Base-by-base conservation (phyloP, 1,140 invertebrate genomes). In the Pseudomyrmex flavicornis region DNA sequence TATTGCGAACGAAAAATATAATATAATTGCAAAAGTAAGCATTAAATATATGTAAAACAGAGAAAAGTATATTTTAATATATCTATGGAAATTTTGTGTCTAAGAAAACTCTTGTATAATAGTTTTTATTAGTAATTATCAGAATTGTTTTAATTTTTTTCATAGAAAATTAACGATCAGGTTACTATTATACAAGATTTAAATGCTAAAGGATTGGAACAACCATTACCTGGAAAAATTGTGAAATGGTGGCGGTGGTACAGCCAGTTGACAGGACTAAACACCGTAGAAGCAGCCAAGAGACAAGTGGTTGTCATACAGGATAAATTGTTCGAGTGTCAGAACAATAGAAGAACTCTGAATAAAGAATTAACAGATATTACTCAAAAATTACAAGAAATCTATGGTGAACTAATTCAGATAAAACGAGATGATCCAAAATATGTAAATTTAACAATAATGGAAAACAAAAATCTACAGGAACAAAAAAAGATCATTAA, bases 191-290 rank as follows among this genome's bases (percentile, higher is more conserved):
- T 93, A 48, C 91, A 94, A 87, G 89, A 93, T 86, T 65, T 92
- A 22, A 90, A 90, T 80, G 35, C 69, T 13, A 48, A 89, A 35
- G 46, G 87, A 3, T 50, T 93, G 59, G 85, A 0, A 68, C 65
- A 35, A 26, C 91, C 91, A 4, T 82, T 94, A 44, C 93, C 93
- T 83, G 86, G 86, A 22, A 88, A 70, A 73, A 59, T 94, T 5
- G 70, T 93, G 1, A 89, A 90, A 75, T 91, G 89, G 86, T 93
- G 91, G 92, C 89, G 91, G 72, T 94, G 94, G 94, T 94, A 94
- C 77, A 92, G 94, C 74, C 86, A 94, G 74, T 76, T 94, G 46
- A 91, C 91, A 35, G 94, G 94, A 9, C 61, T 94, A 1, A 90
- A 94, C 74, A 80, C 85, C 5, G 91, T 94, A 8, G 93, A 94